Base-by-base conservation (phyloP, 2,888 invertebrate species). In the Scaptodrosophila latifasciaeformis region DNA sequence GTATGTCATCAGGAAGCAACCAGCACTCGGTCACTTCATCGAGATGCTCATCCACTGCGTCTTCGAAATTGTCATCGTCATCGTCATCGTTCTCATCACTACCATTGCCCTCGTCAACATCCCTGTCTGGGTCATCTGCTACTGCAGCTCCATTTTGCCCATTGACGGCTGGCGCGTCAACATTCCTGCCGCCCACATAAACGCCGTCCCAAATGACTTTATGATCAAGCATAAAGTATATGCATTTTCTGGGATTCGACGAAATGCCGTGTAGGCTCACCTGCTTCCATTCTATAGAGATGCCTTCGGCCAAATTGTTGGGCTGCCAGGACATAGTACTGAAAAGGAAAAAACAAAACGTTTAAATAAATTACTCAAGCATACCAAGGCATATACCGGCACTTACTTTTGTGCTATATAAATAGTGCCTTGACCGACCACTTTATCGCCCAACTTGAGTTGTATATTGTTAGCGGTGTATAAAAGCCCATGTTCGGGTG, bases 1-100 rank as follows among this genome's bases (percentile, higher is more conserved):
- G 88, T 39, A 77, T 86, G 82, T 93, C 90, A 46, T 89, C 88
- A 1, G 94, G 94, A 15, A 92, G 89, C 71, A 94, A 90, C 85
- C 92, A 88, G 76, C 94, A 88, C 84, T 94, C 93, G 10, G 92
- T 92, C 52, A 91, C 88, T 43, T 76, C 77, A 6, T 65, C 78
- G 31, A 67, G 40, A 17, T 89, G 89, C 61, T 89, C 88, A 29
- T 77, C 80, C 0, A 82, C 79, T 21, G 82, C 82, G 42, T 72
- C 70, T 19, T 77, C 80, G 24, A 71, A 71, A 39, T 67, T 70
- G 9, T 81, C 81, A 48, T 89, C 89, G 51, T 88, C 88, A n/a
- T 80, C 82, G 2, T 78, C 80, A 19, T 82, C 82, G n/a, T 57
- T 58, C 1, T 81, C 76, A 17, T 84, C 83, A 15, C 80, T 80